Evolutionary conservation across 2,888 invertebrate genomes (phyloP).

Genomic region (Desoria tigrina): DNA sequence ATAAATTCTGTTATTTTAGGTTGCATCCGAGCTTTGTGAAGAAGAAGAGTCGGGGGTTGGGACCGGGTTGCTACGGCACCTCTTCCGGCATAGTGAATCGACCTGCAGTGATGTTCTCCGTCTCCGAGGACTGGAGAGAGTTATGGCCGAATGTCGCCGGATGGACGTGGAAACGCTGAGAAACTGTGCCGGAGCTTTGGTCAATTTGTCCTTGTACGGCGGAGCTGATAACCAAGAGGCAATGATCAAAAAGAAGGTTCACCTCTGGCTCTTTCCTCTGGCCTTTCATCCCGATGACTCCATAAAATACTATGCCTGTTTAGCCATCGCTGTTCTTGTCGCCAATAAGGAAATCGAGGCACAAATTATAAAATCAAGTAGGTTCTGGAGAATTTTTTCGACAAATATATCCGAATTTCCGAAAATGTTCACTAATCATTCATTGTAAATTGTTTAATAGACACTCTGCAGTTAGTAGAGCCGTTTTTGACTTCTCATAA

Average conservation of each 20-base stretch:
- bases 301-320: conserved; percentile 96
- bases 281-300: conserved; percentile 96
- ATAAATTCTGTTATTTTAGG: conserved; percentile 66
- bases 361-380: conserved; percentile 80
- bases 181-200: conserved; percentile 94
- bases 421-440: too few species aligned
- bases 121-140: conserved; percentile 87
- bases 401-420: too few species aligned
- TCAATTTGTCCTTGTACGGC: conserved; percentile 93
- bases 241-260: conserved; percentile 92
- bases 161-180: conserved; percentile 88
- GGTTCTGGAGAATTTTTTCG: conserved; percentile 5
- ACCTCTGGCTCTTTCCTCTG: conserved; percentile 95
- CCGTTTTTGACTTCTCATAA: conserved; percentile 93
- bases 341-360: conserved; percentile 98
- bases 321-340: conserved; percentile 93
- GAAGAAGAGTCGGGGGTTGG: conserved; percentile 75
- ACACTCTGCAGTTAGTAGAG: conserved; percentile 94
- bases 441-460: too few species aligned
- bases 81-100: conserved; percentile 95
- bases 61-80: conserved; percentile 82
- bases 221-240: conserved; percentile 95
- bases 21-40: conserved; percentile 52
- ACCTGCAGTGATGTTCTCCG: conserved; percentile 92
- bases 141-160: conserved; percentile 91